Base-by-base conservation (phyloP, 2,888 invertebrate species). In the Euzophera pinguis region DNA sequence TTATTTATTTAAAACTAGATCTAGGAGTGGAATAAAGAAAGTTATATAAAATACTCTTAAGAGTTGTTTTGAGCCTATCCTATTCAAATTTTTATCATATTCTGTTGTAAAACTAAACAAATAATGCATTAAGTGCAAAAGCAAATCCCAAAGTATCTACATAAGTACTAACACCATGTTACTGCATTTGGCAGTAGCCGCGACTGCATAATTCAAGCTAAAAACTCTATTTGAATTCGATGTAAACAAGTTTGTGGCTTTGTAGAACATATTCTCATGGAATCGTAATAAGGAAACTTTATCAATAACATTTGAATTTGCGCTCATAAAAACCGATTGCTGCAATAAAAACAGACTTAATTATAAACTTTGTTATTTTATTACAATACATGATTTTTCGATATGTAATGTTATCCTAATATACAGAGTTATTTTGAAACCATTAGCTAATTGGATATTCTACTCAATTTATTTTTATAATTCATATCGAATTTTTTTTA, bases 231-330 rank as follows among this genome's bases (percentile, higher is more conserved):
- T 82, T 79, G 75, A 80, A 82, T 85, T 84, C 77, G 73, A 81
- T 85, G 82, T 83, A 85, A 86, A 88, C 81, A 84, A 87, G 79
- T 84, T 77, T 73, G 78, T 71, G 75, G 72, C 58, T 78, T 76
- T 71, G 58, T 70, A 73, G 74, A 83, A 79, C 77, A 81, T 79
- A 75, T 80, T 82, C 79, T 73, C 81, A 81, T 84, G 79, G 81
- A 85, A 85, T 77, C 64, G 72, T 81, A 82, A 84, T 82, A 81
- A 76, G 73, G 74, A 64, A 87, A 88, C 81, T 88, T 86, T 80
- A 67, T 67, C 81, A 69, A 85, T 83, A 75, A 75, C 72, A 73
- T 74, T 67, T 65, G 64, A 73, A 77, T 77, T 67, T 75, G 67
- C 53, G 45, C 53, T 53, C 60, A 65, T 67, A 70, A 72, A 69